Base-by-base conservation (phyloP, 2,113 vertebrate species). In the Hemicordylus capensis region DNA sequence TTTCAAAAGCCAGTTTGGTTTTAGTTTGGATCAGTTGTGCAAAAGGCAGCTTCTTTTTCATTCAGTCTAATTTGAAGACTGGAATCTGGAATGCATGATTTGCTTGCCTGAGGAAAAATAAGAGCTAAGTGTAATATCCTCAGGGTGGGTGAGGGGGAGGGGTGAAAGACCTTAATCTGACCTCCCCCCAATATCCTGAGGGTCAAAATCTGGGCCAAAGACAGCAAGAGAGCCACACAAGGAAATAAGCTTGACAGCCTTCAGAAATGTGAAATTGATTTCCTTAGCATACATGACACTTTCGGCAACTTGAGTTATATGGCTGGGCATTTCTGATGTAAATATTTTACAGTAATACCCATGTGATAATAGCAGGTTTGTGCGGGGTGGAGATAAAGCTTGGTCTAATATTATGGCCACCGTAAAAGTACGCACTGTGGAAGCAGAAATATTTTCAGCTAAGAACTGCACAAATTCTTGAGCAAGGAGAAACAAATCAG, bases 321-420 rank as follows among this genome's bases (percentile, higher is more conserved):
- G 72, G 83, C 72, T 39, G 88, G 87, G 84, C 54, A 70, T 88
- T 91, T 88, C 85, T 92, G 51, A 79, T 90, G 86, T 90, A 89
- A 89, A 85, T 93, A 91, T 93, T 94, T 93, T 92, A 93, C 89
- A 89, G 82, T 90, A 89, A 83, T 93, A 88, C 86, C 85, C 85
- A 67, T 85, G 87, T 80, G 91, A 69, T 90, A 90, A 85, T 86
- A 90, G 84, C 90, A 83, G 76, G 79, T 86, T 86, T 86, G 79
- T 76, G 61, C 17, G 37, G 85, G 59, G 81, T 70, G 59, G 82
- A 85, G 88, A 90, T 86, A 88, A 91, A 91, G 83, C 88, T 51
- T 39, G 39, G 67, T 51, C 76, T 89, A 14, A 83, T 85, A 76
- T 70, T 86, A 0, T n/a, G 83, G 67, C n/a, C n/a, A 46, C 61